A percentile compares a stretch with the other conserved stretches of the same genome.
These are phyloP conservation scores for Alauda arvensis DNA, from an alignment of 2,797 vertebrate genomes.

Conservation along the genomic window DNA sequence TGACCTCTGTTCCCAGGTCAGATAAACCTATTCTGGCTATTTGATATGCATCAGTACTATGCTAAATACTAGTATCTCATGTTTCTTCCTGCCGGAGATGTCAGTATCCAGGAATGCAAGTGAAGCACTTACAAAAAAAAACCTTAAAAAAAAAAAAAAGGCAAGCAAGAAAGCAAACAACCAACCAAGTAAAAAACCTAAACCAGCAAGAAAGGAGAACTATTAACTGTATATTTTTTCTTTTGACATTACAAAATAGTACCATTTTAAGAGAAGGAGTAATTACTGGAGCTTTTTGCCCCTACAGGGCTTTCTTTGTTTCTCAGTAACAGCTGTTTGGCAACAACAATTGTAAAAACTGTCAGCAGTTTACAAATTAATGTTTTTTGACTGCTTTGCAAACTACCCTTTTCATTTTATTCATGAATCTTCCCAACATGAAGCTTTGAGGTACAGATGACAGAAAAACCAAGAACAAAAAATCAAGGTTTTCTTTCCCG, in stretches of 20 bases:
- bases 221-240: background rate
- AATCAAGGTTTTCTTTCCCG: background rate
- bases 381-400: background rate
- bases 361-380: conserved; percentile 1
- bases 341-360: background rate
- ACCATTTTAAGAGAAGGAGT: background rate
- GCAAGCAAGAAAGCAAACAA: background rate
- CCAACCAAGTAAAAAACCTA: background rate
- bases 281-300: background rate
- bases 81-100: background rate
- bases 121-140: background rate
- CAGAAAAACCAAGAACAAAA: background rate
- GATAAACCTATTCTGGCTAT: background rate
- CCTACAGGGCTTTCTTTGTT: background rate
- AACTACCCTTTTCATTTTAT: background rate
- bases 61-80: background rate
- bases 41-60: background rate
- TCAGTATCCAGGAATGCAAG: background rate
- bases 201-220: background rate
- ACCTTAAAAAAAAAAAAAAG: background rate
- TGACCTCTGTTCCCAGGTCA: background rate
- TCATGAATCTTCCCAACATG: background rate
- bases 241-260: background rate
- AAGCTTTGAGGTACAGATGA: background rate
- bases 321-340: background rate